phyloP scores from a whole-genome alignment of 2,113 vertebrate genomes.

The Riparia riparia region DNA sequence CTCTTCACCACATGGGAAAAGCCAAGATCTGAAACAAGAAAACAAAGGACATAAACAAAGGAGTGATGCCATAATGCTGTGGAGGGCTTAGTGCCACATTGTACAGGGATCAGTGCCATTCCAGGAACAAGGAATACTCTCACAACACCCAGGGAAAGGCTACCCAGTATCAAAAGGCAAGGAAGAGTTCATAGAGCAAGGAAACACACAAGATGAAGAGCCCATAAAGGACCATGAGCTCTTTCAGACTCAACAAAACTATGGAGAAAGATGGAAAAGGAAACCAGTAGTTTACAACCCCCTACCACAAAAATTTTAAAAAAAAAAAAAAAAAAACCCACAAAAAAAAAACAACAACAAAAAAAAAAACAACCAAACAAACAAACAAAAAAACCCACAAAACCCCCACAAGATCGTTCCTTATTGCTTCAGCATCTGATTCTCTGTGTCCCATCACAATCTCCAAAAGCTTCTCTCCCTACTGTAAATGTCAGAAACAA shows the following conservation, averaged over 20 bases:
- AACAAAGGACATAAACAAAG: background rate
- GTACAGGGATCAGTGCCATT: background rate
- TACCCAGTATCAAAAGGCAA: background rate
- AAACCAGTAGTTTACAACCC: background rate
- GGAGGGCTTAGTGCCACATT: background rate
- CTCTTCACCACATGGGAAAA: background rate
- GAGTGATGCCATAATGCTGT: background rate
- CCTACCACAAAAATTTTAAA: background rate
- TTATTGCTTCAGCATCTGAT: background rate
- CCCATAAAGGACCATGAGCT: background rate
- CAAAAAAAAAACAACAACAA: background rate
- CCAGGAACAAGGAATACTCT: background rate
- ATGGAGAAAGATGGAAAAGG: background rate
- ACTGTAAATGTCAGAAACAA: background rate
- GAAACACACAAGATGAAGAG: background rate
- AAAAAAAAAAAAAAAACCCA: background rate
- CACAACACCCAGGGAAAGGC: background rate
- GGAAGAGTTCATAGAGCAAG: background rate
- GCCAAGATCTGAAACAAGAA: background rate
- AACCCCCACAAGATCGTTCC: background rate
- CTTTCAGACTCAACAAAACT: background rate
- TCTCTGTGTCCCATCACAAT: background rate
- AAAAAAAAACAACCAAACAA: too few relatives aligned
- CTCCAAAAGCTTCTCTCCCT: background rate
- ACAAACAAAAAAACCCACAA: background rate